Base-by-base conservation (phyloP, 1,140 invertebrate genomes). In the Tetranychus urticae region DNA sequence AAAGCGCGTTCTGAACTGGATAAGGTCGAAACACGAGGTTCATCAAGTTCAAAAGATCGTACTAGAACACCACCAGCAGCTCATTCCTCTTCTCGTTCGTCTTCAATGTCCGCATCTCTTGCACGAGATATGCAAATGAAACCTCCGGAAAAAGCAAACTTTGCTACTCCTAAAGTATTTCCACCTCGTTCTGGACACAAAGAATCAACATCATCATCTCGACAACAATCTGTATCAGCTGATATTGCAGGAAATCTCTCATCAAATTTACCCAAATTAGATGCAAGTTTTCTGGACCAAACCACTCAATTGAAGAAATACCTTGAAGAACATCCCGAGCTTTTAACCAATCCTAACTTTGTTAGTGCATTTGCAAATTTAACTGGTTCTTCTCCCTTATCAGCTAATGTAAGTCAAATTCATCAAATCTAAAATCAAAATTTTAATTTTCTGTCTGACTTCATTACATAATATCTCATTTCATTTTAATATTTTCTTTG, bases 381-480 rank as follows among this genome's bases (percentile, higher is more conserved):
- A 63, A n/a, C 39, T 61, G 62, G 52, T 59, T 58, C 34, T 61
- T 66, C 45, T 6, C 39, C 39, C 5, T 42, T 42, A 23, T 59
- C 61, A 37, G 63, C 64, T 35, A 65, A 65, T 65, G 65, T 67
- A 61, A 66, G 62, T 37, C n/a, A 23, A 46, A 31, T 48, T 55
- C 33, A 47, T 42, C 33, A 23, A 12, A 58, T 35, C 34, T 23
- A 3, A 47, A 8, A 3, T 23, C 7, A 2, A n/a, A 2, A 37
- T 36, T 59, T 61, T 13, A 14, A 14, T 46, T 2, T 10, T 55
- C 34, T 63, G 68, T 23, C 66, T 67, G 57, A 67, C 66, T 48
- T 63, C 65, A 65, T 58, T 69, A 86, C 73, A 82, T 80, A 52
- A 70, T 72, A 50, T 74, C 83, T 54, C 70, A 86, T 10, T 42